Evolutionary conservation across 2,888 invertebrate species (phyloP).

Genomic region (Macrosiphum euphorbiae): DNA sequence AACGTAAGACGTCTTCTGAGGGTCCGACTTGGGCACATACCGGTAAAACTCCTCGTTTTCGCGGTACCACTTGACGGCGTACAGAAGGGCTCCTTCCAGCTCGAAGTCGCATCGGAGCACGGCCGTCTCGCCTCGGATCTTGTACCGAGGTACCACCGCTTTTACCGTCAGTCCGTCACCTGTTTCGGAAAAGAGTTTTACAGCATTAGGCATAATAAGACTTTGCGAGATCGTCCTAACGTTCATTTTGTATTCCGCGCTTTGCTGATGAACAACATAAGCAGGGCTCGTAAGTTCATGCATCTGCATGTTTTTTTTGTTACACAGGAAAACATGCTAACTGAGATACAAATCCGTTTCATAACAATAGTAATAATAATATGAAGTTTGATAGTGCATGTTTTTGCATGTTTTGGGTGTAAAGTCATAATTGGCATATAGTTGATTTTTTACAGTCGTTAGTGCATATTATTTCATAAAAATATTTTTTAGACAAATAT

Average conservation of each 20-base stretch:
- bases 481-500: too few species aligned
- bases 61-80: slow-evolving; percentile 88
- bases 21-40: slow-evolving; percentile 76
- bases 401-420: too few species aligned
- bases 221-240: not conserved
- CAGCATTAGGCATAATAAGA: not conserved
- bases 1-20: slow-evolving; percentile 77
- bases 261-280: not conserved
- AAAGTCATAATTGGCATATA: too few species aligned
- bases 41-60: slow-evolving; percentile 88
- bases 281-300: too few species aligned
- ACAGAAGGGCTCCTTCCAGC: slow-evolving; percentile 78
- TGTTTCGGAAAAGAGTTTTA: not conserved
- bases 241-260: not conserved
- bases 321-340: too few species aligned
- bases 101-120: slow-evolving; percentile 79
- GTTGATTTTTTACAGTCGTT: too few species aligned
- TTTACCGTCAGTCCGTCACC: slow-evolving; percentile 73
- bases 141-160: slow-evolving; percentile 77
- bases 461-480: too few species aligned
- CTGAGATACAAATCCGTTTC: too few species aligned
- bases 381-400: too few species aligned
- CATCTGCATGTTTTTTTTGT: too few species aligned
- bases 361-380: too few species aligned
- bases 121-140: slow-evolving; percentile 77